These are phyloP conservation scores for Phalacrocorax carbo DNA, from an alignment of 2,113 vertebrate species.

Conservation along the genomic window DNA sequence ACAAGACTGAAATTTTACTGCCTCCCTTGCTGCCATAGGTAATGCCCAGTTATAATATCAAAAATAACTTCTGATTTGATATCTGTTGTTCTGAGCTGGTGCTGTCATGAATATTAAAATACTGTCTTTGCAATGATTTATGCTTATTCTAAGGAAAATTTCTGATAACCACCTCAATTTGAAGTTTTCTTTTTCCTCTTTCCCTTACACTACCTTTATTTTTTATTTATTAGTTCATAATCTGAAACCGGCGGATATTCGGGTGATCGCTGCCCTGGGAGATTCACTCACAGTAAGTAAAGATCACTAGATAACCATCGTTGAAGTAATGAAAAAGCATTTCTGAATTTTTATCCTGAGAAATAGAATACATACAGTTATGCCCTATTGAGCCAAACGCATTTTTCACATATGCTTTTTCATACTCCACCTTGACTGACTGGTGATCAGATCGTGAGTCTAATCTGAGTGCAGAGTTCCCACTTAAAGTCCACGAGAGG, in stretches of 20 bases:
- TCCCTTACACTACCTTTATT: neutral
- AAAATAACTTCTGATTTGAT: neutral
- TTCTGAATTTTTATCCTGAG: neutral
- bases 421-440: neutral
- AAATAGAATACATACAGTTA: neutral
- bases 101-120: neutral
- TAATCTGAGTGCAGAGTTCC: neutral
- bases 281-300: conserved; percentile 91
- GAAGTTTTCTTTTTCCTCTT: neutral
- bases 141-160: neutral
- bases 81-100: neutral
- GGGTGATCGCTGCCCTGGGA: conserved; percentile 87
- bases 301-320: neutral
- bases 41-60: neutral
- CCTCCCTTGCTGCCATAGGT: neutral
- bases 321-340: neutral
- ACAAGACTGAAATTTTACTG: neutral
- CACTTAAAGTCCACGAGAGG: neutral
- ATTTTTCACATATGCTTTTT: neutral
- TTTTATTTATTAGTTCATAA: conserved; percentile 80
- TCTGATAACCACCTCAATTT: neutral
- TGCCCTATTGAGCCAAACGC: neutral
- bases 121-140: neutral
- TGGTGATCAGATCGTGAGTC: neutral
- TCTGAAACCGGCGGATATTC: conserved; percentile 88